phyloP scores from a whole-genome alignment of 2,113 vertebrate species.

The Phainopepla nitens region DNA sequence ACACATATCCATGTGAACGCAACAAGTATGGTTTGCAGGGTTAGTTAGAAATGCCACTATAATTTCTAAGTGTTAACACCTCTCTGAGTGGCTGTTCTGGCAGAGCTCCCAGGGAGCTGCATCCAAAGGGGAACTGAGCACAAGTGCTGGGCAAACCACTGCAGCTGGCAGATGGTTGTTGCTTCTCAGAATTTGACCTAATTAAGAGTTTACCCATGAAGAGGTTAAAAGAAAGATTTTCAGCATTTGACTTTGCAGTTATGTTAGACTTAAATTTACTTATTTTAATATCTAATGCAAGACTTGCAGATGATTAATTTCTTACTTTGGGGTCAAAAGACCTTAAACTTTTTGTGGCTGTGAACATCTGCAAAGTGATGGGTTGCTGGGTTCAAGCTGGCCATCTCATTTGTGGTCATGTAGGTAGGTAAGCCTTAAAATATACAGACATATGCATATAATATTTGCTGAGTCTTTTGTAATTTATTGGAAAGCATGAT shows the following conservation, averaged over 20 bases:
- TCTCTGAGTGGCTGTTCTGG: neutral
- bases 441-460: neutral
- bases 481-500: neutral
- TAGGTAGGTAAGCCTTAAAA: neutral
- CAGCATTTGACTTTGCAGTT: neutral
- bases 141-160: neutral
- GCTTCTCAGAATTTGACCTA: neutral
- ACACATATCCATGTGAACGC: neutral
- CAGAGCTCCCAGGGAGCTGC: neutral
- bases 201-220: neutral
- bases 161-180: neutral
- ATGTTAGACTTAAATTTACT: neutral
- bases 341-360: neutral
- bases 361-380: neutral
- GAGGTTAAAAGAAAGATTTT: neutral
- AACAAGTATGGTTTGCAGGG: conserved; percentile 60
- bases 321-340: neutral
- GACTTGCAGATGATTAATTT: neutral
- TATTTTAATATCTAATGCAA: neutral
- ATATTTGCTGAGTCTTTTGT: neutral
- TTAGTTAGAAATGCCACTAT: conserved; percentile 35
- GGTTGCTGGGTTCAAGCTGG: neutral
- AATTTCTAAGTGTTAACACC: conserved; percentile 31
- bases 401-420: neutral
- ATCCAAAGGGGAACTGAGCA: neutral